Base-by-base conservation (phyloP, 2,888 invertebrate species). In the Ceramica pisi region DNA sequence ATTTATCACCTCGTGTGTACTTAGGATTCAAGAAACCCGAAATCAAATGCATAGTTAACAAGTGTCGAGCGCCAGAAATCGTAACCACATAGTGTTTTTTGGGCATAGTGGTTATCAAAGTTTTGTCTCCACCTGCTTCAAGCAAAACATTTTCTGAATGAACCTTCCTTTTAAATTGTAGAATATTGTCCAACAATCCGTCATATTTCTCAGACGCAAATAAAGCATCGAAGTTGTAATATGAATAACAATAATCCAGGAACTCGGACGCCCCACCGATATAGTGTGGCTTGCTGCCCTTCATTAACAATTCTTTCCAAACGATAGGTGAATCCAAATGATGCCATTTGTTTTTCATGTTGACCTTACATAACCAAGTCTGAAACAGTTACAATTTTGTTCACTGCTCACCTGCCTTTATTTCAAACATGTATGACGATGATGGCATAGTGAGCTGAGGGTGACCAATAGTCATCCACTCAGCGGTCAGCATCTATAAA, bases 261-360 rank as follows among this genome's bases (percentile, higher is more conserved):
- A 97, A 97, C 69, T 97, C 96, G 53, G 95, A 90, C 6, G 96
- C 92, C 60, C 96, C 96, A 10, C 97, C 97, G n/a, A 97, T 96
- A 59, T 97, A 96, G 84, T 92, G 92, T 0, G 96, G 92, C 82
- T 96, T 96, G 56, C 96, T 96, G 26, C 96, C 97, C 83, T 94
- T 93, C 87, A 94, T 91, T 65, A 96, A 90, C 68, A 97, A 88
- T 90, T 97, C 97, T 89, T 97, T 97, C 97, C 97, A 97, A 81
- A 97, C 92, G 62, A 97, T 84, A 9, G 97, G 97, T 16, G 97
- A 96, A 57, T 88, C 90, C 2, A 80, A 84, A 71, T 97, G 96
- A 84, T 95, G 94, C 97, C 97, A 97, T 67, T 94, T 93, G 81
- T 97, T 90, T 81, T 92, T 92, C 63, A 90, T 83, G 86, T 97